These are phyloP conservation scores for Columba livia DNA, from an alignment of 2,113 vertebrate species.

Conservation along the genomic window DNA sequence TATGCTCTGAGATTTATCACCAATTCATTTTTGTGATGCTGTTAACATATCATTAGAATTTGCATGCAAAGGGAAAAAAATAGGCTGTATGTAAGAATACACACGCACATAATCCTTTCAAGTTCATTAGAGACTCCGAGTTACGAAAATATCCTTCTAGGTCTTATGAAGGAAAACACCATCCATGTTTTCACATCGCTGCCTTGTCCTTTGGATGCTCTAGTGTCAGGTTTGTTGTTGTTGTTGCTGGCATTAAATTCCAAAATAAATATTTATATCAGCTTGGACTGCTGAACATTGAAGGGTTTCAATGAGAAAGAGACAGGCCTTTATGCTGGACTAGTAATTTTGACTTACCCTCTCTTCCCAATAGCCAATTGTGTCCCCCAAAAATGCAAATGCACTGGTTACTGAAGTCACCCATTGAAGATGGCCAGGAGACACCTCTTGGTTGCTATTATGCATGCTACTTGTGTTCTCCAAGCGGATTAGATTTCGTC, in stretches of 20 bases:
- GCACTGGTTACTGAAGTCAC: background rate
- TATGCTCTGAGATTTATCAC: background rate
- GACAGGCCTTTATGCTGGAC: background rate
- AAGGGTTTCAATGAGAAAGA: background rate
- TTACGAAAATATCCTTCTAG: background rate
- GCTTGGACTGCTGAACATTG: background rate
- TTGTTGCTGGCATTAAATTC: background rate
- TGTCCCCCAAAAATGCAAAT: background rate
- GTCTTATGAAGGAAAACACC: background rate
- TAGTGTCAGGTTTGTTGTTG: background rate
- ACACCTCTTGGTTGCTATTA: background rate
- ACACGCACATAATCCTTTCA: background rate
- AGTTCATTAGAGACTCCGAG: background rate
- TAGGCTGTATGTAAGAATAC: background rate
- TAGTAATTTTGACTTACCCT: background rate
- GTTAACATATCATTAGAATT: background rate
- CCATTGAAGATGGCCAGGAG: background rate
- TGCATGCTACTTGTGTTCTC: background rate
- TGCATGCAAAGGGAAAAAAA: background rate
- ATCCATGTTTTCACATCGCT: background rate
- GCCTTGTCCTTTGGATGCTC: background rate
- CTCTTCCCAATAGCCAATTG: accelerated
- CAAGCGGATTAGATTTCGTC: background rate
- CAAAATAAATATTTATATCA: background rate
- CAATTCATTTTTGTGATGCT: background rate